Evolutionary conservation across 2,888 invertebrate genomes (phyloP), one percentile per base, ranked within the genome.

Genomic region (Stictocephala bisonia): DNA sequence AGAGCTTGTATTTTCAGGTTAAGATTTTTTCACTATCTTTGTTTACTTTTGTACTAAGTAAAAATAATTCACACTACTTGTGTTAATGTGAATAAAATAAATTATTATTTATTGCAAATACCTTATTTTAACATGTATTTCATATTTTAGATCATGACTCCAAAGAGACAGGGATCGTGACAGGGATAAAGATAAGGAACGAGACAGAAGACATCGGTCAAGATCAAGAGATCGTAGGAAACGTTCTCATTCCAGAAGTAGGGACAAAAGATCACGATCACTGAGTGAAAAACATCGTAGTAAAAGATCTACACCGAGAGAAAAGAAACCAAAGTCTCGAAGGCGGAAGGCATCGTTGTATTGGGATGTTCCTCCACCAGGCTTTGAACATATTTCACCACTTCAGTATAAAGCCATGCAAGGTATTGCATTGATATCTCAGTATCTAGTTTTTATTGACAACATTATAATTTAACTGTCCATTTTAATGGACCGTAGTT

Each of bases 301-400:
- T 0, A 83, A 84, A 0, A 78, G 84, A 4, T 84, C 84, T 18
- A 83, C 84, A n/a, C 84, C 84, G 1, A 82, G 85, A 41, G 85
- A 85, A 71, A 83, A 81, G 51, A 85, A 85, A n/a, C 85, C 76
- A 66, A 87, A 90, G 75, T 93, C 93, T 0, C 89, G 94, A 74
- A 88, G 95, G 78, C 90, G 95, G 81, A 95, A 95, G 85, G 93
- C 93, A 41, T 95, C 95, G n/a, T 85, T 95, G 29, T 99, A 98
- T 84, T 99, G 99, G 99, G 99, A 99, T 89, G 94, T 97, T 4
- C 97, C 99, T 9, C 98, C 99, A 69, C 94, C 95, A 20, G 99
- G 99, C 11, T 99, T 97, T 84, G 99, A 99, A 84, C 97, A 98
- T 84, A 96, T 99, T 81, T 96, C 96, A 11, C 98, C 98, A n/a